Evolutionary conservation across 2,888 invertebrate species (phyloP).

Genomic region (Lacanobia wlatinum): DNA sequence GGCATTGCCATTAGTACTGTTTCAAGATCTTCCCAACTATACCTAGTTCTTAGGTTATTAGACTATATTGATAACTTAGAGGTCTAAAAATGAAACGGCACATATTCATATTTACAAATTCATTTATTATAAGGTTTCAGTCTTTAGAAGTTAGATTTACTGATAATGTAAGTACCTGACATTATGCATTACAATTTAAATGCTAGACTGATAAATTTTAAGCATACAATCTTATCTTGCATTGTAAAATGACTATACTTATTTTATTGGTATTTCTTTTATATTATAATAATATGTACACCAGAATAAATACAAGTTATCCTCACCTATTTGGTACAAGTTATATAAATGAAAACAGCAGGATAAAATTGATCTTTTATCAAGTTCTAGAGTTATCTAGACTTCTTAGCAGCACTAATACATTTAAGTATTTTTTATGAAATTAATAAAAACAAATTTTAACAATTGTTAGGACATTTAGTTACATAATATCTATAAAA

Average conservation of each 20-base stretch:
- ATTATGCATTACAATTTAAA: slow-evolving; percentile 20
- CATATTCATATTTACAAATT: slow-evolving; percentile 56
- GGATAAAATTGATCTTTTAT: background rate
- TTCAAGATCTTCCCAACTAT: no score
- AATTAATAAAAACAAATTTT: slow-evolving; percentile 16
- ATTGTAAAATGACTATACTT: slow-evolving; percentile 20
- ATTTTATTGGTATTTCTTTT: slow-evolving; percentile 4
- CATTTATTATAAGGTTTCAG: slow-evolving; percentile 59
- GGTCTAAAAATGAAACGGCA: background rate
- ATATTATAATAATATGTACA: slow-evolving; percentile 58
- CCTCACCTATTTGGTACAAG: background rate
- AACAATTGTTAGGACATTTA: slow-evolving; percentile 76
- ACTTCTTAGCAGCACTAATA: background rate
- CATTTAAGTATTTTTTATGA: slow-evolving; percentile 8
- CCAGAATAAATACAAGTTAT: slow-evolving; percentile 41
- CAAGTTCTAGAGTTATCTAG: slow-evolving; percentile 7
- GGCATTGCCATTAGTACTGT: background rate
- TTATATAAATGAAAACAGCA: slow-evolving; percentile 6
- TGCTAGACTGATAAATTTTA: slow-evolving; percentile 31
- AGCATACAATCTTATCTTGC: slow-evolving; percentile 19
- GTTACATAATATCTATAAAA: slow-evolving; percentile 80
- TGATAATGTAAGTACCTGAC: slow-evolving; percentile 39
- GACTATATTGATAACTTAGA: no score
- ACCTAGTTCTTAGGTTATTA: no score
- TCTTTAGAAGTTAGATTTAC: slow-evolving; percentile 59